Evolutionary conservation across 2,888 invertebrate species (phyloP).

Genomic region (Xanthia icteritia): DNA sequence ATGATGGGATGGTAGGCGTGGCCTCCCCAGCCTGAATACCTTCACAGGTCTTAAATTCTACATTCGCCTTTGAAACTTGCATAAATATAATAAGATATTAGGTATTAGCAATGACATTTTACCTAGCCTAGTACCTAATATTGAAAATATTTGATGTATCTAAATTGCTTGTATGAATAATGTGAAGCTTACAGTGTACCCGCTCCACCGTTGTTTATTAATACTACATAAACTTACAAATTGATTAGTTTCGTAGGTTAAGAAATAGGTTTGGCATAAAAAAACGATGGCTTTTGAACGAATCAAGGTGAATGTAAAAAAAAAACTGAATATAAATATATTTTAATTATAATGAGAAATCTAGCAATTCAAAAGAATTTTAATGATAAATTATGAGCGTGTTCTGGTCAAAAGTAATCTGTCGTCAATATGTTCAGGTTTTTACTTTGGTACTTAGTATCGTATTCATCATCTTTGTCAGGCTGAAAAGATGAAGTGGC

Average conservation of each 20-base stretch:
- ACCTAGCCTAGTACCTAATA: no score
- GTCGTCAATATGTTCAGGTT: background rate
- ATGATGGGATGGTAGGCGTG: no score
- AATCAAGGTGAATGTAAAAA: background rate
- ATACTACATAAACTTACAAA: slow-evolving; percentile 22
- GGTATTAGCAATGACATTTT: no score
- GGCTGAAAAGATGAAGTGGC: no score
- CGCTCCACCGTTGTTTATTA: slow-evolving; percentile 31
- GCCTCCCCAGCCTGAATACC: no score
- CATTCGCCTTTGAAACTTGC: no score
- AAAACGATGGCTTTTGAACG: background rate
- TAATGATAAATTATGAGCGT: background rate
- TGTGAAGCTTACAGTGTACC: slow-evolving; percentile 42
- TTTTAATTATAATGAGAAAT: background rate
- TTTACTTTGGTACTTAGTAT: background rate
- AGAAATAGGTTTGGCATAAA: background rate
- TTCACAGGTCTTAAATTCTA: no score
- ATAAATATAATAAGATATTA: no score
- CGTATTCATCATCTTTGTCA: background rate
- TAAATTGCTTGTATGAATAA: slow-evolving; percentile 66
- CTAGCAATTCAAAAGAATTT: background rate
- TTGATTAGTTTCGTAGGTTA: slow-evolving; percentile 22
- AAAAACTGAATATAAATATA: background rate
- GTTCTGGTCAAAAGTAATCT: no score
- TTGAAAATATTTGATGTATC: no score